Conservation (phyloP, 2,113 vertebrate genomes). For the Phrynosoma blainvillii region DNA sequence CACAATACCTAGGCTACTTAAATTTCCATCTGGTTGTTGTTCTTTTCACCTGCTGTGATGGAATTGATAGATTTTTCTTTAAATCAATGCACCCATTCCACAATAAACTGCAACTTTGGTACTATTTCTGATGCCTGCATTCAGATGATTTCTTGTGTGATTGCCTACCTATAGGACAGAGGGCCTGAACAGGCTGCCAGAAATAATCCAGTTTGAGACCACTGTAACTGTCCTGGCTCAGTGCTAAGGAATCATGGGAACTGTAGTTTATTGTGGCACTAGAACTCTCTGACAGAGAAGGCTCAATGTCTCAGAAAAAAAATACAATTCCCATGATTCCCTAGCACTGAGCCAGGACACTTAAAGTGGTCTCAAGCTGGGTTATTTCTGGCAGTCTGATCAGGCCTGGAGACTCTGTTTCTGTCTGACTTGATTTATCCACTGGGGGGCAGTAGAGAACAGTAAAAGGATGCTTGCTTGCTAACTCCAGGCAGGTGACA, state of each 20-base stretch:
- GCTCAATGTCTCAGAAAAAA: too few species aligned
- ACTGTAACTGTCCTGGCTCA: too few species aligned
- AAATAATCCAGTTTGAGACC: too few species aligned
- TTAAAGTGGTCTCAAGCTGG: too few species aligned
- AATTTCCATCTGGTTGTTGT: background rate
- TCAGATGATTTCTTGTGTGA: background rate
- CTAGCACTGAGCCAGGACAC: too few species aligned
- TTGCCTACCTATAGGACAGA: background rate
- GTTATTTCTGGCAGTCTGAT: too few species aligned
- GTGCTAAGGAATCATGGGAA: too few species aligned
- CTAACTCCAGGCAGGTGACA: background rate
- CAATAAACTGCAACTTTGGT: background rate
- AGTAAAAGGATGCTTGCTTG: background rate
- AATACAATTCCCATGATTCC: too few species aligned
- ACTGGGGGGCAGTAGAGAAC: constrained; percentile 11
- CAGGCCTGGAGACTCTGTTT: background rate
- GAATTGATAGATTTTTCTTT: background rate
- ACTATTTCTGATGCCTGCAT: background rate
- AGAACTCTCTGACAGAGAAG: too few species aligned
- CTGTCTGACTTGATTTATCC: background rate
- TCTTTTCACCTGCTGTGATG: background rate
- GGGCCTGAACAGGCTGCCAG: too few species aligned
- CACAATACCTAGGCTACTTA: background rate
- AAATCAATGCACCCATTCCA: background rate
- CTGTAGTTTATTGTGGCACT: too few species aligned